phyloP scores from a whole-genome alignment of 2,888 invertebrate genomes.

The Aleiodes alternator region DNA sequence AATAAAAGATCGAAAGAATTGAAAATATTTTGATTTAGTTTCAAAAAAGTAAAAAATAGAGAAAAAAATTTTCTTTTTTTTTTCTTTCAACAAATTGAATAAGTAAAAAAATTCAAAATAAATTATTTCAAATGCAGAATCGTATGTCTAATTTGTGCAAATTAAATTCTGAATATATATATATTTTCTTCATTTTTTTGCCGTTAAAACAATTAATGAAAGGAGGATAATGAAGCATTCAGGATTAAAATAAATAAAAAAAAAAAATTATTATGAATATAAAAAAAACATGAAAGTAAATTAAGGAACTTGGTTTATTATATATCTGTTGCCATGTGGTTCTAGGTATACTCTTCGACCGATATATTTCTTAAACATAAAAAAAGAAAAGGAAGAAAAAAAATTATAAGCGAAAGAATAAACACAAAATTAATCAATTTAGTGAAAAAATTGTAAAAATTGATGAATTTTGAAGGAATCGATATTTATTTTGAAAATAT shows the following conservation, averaged over 20 bases:
- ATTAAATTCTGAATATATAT: no score
- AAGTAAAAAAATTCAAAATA: no score
- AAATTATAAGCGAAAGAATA: constrained; percentile 49
- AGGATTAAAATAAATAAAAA: constrained; percentile 12
- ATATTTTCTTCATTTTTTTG: no score
- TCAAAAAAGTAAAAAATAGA: no score
- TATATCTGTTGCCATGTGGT: constrained; percentile 70
- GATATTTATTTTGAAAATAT: neutral
- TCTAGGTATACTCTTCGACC: constrained; percentile 69
- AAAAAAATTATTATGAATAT: constrained; percentile 50
- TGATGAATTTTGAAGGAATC: no score
- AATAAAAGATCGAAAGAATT: neutral
- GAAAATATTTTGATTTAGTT: neutral
- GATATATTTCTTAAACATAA: constrained; percentile 68
- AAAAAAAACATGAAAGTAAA: constrained; percentile 74
- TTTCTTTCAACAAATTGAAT: neutral
- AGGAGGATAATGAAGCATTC: constrained; percentile 10
- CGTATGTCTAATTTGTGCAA: no score
- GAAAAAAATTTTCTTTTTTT: neutral
- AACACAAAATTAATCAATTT: constrained; percentile 27
- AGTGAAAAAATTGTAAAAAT: neutral
- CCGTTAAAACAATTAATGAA: neutral
- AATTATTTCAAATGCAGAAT: no score
- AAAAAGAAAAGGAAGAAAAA: constrained; percentile 43
- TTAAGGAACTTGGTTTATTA: constrained; percentile 66